A percentile compares a stretch with the other conserved stretches of the same genome.
Evolutionary conservation across 2,113 vertebrate genomes (phyloP).

Genomic region (Castor canadensis): DNA sequence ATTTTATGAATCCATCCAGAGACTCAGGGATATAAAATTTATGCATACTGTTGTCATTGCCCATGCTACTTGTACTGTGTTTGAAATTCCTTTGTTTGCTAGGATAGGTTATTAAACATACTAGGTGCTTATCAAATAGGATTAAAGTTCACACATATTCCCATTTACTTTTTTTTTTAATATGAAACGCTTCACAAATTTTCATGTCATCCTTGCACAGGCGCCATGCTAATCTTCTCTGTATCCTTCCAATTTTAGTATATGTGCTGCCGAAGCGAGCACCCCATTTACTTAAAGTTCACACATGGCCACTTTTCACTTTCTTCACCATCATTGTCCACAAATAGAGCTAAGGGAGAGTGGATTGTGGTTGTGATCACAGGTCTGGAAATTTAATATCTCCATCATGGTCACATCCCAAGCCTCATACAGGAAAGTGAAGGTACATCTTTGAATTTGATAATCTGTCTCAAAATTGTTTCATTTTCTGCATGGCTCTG

Average conservation of each 20-base stretch:
- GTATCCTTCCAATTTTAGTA: too few species aligned
- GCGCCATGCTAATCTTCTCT: too few species aligned
- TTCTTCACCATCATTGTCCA: not conserved
- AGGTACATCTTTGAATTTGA: not conserved
- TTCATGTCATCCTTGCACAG: too few species aligned
- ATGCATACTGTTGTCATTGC: not conserved
- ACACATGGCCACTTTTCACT: too few species aligned
- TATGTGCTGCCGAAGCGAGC: too few species aligned
- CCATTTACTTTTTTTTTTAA: too few species aligned
- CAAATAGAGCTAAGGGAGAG: not conserved
- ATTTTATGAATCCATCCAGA: not conserved
- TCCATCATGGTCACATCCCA: not conserved
- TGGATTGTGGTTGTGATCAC: not conserved
- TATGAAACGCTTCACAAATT: too few species aligned
- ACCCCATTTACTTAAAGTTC: not conserved
- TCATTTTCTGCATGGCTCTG: not conserved
- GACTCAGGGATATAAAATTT: not conserved
- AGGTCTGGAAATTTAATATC: not conserved
- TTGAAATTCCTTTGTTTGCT: not conserved
- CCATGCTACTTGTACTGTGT: not conserved
- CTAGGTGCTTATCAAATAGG: not conserved
- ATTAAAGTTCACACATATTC: not conserved
- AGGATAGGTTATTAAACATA: not conserved
- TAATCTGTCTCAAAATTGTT: not conserved
- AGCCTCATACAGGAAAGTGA: not conserved